phyloP scores from a whole-genome alignment of 1,140 invertebrate genomes.

The Cotesia vestalis region DNA sequence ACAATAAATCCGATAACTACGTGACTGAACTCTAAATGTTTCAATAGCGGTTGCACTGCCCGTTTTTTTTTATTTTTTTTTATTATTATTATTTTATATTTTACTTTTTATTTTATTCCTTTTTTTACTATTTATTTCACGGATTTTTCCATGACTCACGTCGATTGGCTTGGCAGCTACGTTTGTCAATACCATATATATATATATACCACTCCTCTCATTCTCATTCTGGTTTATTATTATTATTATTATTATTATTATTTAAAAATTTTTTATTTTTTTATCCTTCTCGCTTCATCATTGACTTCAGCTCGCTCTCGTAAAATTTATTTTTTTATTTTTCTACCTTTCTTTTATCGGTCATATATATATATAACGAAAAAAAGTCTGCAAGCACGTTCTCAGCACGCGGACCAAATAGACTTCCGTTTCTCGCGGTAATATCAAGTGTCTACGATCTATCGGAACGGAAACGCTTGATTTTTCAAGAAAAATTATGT shows the following conservation, averaged over 20 bases:
- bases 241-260: slow-evolving; percentile 9
- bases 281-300: not conserved
- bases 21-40: slow-evolving; percentile 26
- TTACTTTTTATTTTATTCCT: not conserved
- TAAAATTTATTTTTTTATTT: slow-evolving; percentile 20
- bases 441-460: slow-evolving; percentile 38
- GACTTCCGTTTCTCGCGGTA: slow-evolving; percentile 36
- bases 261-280: slow-evolving; percentile 12
- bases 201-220: slow-evolving; percentile 9
- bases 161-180: slow-evolving; percentile 30
- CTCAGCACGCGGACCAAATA: slow-evolving; percentile 34
- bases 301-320: not conserved
- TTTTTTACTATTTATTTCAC: slow-evolving; percentile 12
- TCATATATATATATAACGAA: not conserved
- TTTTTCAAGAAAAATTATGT: slow-evolving; percentile 40
- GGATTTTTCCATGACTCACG: slow-evolving; percentile 28
- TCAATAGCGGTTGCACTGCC: slow-evolving; percentile 14
- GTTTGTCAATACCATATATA: slow-evolving; percentile 25
- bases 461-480: slow-evolving; percentile 35
- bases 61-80: not conserved
- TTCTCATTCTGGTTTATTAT: slow-evolving; percentile 6
- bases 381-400: slow-evolving; percentile 33
- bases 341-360: slow-evolving; percentile 10
- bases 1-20: slow-evolving; percentile 32
- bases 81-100: not conserved